A percentile compares a stretch with the other conserved stretches of the same genome.
phyloP scores from a whole-genome alignment of 2,113 vertebrate species.

The Leptobrachium ailaonicum region DNA sequence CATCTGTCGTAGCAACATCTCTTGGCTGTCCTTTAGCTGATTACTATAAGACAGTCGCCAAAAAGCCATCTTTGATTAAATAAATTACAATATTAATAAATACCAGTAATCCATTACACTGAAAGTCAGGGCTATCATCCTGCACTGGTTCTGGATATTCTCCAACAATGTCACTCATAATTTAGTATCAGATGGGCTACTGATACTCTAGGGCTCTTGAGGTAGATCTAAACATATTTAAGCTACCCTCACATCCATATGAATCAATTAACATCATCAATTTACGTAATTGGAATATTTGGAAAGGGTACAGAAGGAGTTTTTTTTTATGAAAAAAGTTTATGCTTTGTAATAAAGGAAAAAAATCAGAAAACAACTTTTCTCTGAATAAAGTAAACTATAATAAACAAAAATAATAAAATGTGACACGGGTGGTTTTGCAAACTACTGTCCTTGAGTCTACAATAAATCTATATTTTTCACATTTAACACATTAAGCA shows the following conservation, averaged over 20 bases:
- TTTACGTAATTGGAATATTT: conserved; percentile 56
- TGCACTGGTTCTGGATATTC: conserved; percentile 54
- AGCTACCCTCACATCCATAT: conserved; percentile 57
- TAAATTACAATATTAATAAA: conserved; percentile 69
- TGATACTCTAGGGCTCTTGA: conserved; percentile 50
- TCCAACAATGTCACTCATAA: conserved; percentile 56
- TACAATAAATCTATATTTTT: conserved; percentile 5
- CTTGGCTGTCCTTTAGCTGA: conserved; percentile 32
- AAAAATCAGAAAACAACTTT: no score
- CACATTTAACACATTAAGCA: not conserved
- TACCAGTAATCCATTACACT: conserved; percentile 62
- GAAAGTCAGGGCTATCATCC: conserved; percentile 54
- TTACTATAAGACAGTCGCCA: conserved; percentile 28
- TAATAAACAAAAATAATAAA: no score
- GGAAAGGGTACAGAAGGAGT: conserved; percentile 35
- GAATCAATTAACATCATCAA: conserved; percentile 58
- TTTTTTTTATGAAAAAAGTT: no score
- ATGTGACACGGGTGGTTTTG: not conserved
- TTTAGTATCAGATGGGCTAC: conserved; percentile 54
- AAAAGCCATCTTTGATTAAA: conserved; percentile 37
- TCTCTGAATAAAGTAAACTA: no score
- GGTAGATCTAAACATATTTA: conserved; percentile 48
- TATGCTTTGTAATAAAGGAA: no score
- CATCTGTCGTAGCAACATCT: conserved; percentile 30
- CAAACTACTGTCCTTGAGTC: not conserved